Percentiles rank a stretch among this genome's conserved stretches.
These are phyloP conservation scores for Galbula dea DNA, from an alignment of 2,113 vertebrate species.

Conservation along the genomic window DNA sequence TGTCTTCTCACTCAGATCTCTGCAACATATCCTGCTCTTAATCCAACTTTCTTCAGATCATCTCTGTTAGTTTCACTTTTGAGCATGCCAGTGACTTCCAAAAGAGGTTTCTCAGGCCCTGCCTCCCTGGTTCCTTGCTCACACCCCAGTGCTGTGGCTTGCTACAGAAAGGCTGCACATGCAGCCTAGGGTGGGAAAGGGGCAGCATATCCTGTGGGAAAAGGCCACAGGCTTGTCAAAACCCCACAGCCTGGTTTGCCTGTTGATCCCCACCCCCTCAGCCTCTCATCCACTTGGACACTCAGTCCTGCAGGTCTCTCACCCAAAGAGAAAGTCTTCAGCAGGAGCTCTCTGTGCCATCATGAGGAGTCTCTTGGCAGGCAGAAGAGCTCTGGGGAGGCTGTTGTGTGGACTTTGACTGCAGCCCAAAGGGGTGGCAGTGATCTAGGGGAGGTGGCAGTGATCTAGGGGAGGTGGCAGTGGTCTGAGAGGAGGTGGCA, in stretches of 20 bases:
- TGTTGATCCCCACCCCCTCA: not conserved
- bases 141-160: too few species aligned
- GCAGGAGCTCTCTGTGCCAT: not conserved
- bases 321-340: not conserved
- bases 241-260: not conserved
- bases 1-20: not conserved
- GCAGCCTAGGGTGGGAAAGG: not conserved
- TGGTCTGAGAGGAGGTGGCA: not conserved
- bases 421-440: not conserved
- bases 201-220: not conserved
- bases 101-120: not conserved
- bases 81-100: not conserved
- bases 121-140: not conserved
- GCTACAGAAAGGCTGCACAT: not conserved
- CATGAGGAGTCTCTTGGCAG: not conserved
- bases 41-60: not conserved
- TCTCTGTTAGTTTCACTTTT: not conserved
- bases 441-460: not conserved
- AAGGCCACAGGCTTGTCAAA: not conserved
- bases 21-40: not conserved
- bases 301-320: not conserved
- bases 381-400: not conserved
- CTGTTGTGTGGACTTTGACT: fast-evolving
- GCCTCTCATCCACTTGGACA: not conserved
- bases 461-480: too few species aligned